Evolutionary conservation across 1,140 invertebrate genomes (phyloP).

Genomic region (Tribolium castaneum): DNA sequence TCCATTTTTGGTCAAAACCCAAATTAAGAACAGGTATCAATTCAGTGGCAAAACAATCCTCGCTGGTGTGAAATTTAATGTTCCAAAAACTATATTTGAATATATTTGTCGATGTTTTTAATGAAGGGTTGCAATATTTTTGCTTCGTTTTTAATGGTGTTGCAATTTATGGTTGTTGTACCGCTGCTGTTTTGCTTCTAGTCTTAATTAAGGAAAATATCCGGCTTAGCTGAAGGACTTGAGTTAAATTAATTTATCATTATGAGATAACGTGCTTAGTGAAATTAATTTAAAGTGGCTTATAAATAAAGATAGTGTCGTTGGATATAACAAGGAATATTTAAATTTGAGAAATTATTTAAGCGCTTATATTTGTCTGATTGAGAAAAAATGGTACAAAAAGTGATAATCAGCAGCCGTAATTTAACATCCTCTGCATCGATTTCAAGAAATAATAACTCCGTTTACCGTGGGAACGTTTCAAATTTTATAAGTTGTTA

Average conservation of each 20-base stretch:
- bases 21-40: too few species aligned
- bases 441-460: slow-evolving; percentile 41
- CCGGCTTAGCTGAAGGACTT: slow-evolving; percentile 9
- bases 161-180: neutral
- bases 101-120: neutral
- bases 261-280: neutral
- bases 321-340: neutral
- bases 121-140: neutral
- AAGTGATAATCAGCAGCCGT: slow-evolving; percentile 2
- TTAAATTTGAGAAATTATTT: slow-evolving; percentile 14
- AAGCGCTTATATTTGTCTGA: neutral
- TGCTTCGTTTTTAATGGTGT: neutral
- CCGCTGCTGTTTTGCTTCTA: neutral
- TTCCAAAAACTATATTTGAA: neutral
- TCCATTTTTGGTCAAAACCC: too few species aligned
- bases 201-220: neutral
- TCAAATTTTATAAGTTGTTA: slow-evolving; percentile 28
- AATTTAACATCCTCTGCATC: slow-evolving; percentile 39
- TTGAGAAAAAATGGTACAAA: slow-evolving; percentile 16
- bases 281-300: slow-evolving; percentile 14
- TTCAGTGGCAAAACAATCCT: too few species aligned
- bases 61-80: too few species aligned
- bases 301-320: neutral
- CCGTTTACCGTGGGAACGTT: slow-evolving; percentile 41
- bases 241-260: slow-evolving; percentile 1